phyloP scores from a whole-genome alignment of 2,888 invertebrate genomes.

The Machimus rusticus region DNA sequence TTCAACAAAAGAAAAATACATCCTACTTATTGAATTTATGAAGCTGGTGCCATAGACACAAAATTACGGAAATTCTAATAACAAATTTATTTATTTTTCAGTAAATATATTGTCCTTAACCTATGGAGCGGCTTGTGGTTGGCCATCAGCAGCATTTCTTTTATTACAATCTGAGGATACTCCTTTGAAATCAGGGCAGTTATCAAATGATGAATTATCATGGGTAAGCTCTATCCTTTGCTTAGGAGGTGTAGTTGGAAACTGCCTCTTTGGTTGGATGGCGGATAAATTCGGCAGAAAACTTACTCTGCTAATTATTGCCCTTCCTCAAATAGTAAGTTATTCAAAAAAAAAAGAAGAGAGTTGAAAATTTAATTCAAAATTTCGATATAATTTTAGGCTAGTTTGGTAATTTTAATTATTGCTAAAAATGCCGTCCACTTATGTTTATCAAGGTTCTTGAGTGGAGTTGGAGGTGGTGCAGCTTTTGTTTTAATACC shows the following conservation, averaged over 20 bases:
- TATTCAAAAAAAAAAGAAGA: neutral
- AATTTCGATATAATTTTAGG: constrained; percentile 47
- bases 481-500: constrained; percentile 56
- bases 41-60: too few relatives aligned
- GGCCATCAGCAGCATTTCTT: constrained; percentile 59
- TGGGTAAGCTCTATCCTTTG: constrained; percentile 60
- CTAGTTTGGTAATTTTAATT: constrained; percentile 56
- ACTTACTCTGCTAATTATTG: constrained; percentile 52
- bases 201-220: constrained; percentile 56
- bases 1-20: too few relatives aligned
- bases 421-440: constrained; percentile 54
- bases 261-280: constrained; percentile 57
- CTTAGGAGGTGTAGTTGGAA: constrained; percentile 58
- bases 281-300: constrained; percentile 58
- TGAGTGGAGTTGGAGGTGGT: constrained; percentile 57
- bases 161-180: constrained; percentile 54
- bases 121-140: constrained; percentile 58
- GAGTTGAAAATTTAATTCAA: neutral
- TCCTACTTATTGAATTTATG: too few relatives aligned
- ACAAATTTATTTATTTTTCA: constrained; percentile 42
- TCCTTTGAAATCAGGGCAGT: constrained; percentile 56
- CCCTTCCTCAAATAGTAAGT: constrained; percentile 57
- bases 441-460: constrained; percentile 53
- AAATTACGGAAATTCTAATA: neutral
- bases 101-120: constrained; percentile 57